These are phyloP conservation scores for Lasiurus borealis DNA, from an alignment of 2,113 vertebrate species.

Conservation along the genomic window DNA sequence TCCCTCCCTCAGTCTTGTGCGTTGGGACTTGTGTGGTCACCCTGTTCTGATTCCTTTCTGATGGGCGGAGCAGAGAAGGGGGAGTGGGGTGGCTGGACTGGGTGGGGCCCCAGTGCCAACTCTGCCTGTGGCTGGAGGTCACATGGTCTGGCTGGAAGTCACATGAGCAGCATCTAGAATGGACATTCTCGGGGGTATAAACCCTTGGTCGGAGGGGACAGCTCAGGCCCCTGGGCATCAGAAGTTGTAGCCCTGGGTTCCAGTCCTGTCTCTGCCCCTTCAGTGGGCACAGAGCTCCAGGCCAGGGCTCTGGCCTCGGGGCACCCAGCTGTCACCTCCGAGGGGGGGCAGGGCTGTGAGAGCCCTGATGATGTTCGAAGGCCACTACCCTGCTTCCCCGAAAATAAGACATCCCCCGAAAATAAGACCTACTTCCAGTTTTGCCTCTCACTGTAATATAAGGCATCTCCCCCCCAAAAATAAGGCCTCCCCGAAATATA, in stretches of 20 bases:
- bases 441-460: too few species aligned
- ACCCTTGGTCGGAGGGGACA: too few species aligned
- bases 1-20: neutral
- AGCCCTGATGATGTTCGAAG: neutral
- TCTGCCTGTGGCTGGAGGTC: neutral
- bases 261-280: neutral
- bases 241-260: neutral
- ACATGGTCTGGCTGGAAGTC: neutral
- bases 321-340: neutral
- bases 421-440: too few species aligned
- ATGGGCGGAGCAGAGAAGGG: neutral
- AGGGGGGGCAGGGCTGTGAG: neutral
- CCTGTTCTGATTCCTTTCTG: neutral
- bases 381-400: neutral
- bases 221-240: neutral
- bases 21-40: neutral
- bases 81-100: accelerated
- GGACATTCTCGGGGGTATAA: neutral
- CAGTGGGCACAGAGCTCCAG: neutral
- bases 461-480: too few species aligned
- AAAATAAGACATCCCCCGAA: too few species aligned
- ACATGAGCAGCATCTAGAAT: neutral
- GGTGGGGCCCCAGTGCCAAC: neutral
- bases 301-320: neutral
- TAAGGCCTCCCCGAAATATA: too few species aligned